Evolutionary conservation across 2,888 invertebrate genomes (phyloP).

Genomic region (Oligia fasciuncula): DNA sequence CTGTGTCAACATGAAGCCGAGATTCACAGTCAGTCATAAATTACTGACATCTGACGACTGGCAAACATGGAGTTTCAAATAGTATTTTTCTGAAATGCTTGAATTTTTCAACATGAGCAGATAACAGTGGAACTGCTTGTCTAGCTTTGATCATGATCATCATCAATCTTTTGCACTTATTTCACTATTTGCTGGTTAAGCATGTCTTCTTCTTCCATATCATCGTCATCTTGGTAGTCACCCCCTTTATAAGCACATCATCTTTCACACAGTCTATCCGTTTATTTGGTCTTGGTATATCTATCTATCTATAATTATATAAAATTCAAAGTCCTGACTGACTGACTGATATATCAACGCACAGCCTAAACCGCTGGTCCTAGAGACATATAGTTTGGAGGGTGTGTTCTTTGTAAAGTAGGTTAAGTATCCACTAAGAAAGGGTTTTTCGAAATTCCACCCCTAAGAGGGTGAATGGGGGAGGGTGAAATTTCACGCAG

Average conservation of each 20-base stretch:
- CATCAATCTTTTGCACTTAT: not conserved
- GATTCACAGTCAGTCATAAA: constrained; percentile 52
- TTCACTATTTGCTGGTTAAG: fast-evolving
- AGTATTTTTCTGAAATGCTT: constrained; percentile 12
- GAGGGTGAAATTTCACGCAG: too few species aligned
- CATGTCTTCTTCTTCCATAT: too few species aligned
- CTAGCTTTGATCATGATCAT: not conserved
- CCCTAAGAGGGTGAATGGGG: too few species aligned
- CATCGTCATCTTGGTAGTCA: not conserved
- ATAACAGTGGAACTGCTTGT: not conserved
- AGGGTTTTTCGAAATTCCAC: too few species aligned
- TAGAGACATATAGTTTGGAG: too few species aligned
- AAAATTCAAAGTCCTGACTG: too few species aligned
- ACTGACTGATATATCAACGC: too few species aligned
- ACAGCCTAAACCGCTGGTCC: too few species aligned
- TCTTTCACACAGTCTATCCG: not conserved
- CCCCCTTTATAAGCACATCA: not conserved
- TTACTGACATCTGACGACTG: constrained; percentile 50
- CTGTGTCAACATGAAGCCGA: constrained; percentile 52
- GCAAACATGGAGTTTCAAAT: constrained; percentile 5
- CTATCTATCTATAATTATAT: too few species aligned
- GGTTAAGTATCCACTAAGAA: too few species aligned
- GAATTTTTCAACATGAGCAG: not conserved
- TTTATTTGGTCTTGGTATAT: too few species aligned
- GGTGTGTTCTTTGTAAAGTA: too few species aligned